Conservation (phyloP, 2,113 vertebrate genomes). For the Cyrtonyx montezumae region DNA sequence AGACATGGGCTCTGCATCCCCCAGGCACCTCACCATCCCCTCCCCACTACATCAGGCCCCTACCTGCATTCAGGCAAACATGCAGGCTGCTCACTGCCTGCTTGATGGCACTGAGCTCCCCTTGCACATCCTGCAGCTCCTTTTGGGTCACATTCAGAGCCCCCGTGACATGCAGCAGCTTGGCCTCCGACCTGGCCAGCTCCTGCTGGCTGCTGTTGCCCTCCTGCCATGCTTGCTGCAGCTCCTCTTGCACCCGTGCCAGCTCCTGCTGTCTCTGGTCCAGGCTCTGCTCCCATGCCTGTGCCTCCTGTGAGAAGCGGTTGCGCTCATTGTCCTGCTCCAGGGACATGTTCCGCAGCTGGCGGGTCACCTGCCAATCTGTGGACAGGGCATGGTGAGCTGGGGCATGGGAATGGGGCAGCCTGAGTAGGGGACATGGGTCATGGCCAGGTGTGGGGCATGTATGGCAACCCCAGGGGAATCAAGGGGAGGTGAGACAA, state of each 20-base stretch:
- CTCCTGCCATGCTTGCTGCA: neutral
- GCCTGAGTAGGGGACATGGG: neutral
- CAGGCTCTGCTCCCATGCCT: neutral
- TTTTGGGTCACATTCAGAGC: neutral
- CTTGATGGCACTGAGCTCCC: neutral
- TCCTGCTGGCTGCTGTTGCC: fast-evolving
- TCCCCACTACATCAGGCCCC: too few species aligned
- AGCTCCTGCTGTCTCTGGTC: neutral
- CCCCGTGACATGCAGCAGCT: neutral
- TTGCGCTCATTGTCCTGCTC: neutral
- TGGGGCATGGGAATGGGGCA: too few species aligned
- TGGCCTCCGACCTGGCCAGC: neutral
- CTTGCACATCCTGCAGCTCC: neutral
- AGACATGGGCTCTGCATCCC: too few species aligned
- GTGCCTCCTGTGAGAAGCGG: neutral
- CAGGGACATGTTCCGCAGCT: neutral
- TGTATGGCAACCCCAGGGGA: too few species aligned
- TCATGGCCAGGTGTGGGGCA: neutral
- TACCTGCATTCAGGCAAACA: slow-evolving; percentile 11
- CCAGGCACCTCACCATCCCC: fast-evolving
- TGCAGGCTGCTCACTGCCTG: neutral
- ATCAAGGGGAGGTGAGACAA: neutral
- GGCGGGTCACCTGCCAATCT: neutral
- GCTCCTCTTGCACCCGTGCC: neutral
- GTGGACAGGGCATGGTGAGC: neutral